Conservation (phyloP, 1,140 invertebrate species). For the Caenorhabditis tropicalis region DNA sequence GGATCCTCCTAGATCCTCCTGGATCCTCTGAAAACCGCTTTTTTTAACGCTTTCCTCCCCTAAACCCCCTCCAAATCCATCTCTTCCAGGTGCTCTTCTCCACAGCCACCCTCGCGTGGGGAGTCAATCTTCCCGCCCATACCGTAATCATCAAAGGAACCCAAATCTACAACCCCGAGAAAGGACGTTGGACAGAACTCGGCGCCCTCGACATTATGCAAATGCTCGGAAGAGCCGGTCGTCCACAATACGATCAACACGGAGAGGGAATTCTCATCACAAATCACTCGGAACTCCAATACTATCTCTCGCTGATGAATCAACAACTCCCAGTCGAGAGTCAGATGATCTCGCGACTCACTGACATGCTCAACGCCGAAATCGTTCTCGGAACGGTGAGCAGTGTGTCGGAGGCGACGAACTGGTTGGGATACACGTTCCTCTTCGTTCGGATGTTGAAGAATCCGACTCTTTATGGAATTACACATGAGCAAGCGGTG, state of each 20-base stretch:
- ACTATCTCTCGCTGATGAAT: constrained; percentile 95
- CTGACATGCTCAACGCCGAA: constrained; percentile 97
- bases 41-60: too few species aligned
- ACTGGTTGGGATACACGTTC: constrained; percentile 96
- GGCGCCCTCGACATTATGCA: constrained; percentile 95
- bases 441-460: constrained; percentile 85
- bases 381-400: constrained; percentile 94
- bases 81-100: constrained; percentile 84
- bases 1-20: too few species aligned
- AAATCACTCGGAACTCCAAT: constrained; percentile 97
- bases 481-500: constrained; percentile 81
- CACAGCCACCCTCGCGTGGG: constrained; percentile 98
- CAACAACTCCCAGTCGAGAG: constrained; percentile 81
- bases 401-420: constrained; percentile 90
- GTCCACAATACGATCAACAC: constrained; percentile 97
- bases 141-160: constrained; percentile 99
- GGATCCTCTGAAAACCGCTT: neutral
- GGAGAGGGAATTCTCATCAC: constrained; percentile 98
- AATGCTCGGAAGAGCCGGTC: constrained; percentile 95
- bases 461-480: constrained; percentile 86
- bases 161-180: constrained; percentile 97
- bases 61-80: too few species aligned
- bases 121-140: constrained; percentile 98
- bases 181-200: constrained; percentile 95
- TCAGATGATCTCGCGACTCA: constrained; percentile 78